Base-by-base conservation (phyloP, 1,140 invertebrate species). In the Ceratoteleas bidentatus region DNA sequence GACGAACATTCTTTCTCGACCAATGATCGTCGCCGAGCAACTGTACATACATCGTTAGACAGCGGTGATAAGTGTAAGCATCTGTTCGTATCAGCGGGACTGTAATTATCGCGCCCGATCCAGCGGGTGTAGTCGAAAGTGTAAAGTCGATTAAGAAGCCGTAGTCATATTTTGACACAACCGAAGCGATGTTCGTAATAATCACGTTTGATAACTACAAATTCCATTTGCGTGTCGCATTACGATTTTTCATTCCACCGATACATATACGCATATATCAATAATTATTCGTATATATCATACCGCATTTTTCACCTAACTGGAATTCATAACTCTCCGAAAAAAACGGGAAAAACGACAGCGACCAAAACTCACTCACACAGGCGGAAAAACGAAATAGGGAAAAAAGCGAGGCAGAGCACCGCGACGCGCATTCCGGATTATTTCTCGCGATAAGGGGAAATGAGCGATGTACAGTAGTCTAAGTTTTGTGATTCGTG, bases 121-220 rank as follows among this genome's bases (percentile, higher is more conserved):
- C 47, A 54, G 34, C 14, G 15, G 47, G 52, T 54, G 47, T 60
- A 64, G 74, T 75, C 34, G 43, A 60, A 70, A 66, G 65, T 78
- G 70, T 80, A 76, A 83, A 80, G 75, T 50, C 64, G 54, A 62
- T 77, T 81, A 83, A 85, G 80, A 85, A 66, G 84, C 70, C 47
- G 33, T 85, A 86, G 86, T 88, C 85, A 83, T 87, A 87, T 88
- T 89, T 89, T 88, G 86, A 88, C 83, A 87, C 84, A 84, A 84
- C 72, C 56, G 24, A 50, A 52, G 53, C 47, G 54, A 68, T 66
- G 58, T 65, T 78, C 68, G 53, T 50, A 78, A 36, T 58, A 62
- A 43, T 53, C 43, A 66, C 43, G 66, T 72, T 72, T 72, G 52
- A 60, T 66, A 79, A 79, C 43, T 69, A 61, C 36, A 53, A 65